Conservation (phyloP, 1,140 invertebrate genomes). For the Aphis craccivora region DNA sequence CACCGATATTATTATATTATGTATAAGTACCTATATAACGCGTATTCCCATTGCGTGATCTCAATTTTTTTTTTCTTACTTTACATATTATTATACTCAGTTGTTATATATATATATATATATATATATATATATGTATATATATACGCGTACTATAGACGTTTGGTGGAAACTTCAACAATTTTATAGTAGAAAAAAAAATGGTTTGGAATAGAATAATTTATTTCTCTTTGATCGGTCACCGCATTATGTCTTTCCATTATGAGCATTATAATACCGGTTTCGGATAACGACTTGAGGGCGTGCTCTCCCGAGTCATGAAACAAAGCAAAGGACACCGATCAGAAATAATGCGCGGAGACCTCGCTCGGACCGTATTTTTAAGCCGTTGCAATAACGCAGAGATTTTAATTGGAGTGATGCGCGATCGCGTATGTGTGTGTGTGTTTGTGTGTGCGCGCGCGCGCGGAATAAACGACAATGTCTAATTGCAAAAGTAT, state of each 20-base stretch:
- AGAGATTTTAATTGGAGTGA: slow-evolving; percentile 40
- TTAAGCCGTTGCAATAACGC: not conserved
- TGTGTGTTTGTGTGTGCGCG: not conserved
- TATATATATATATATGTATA: not conserved
- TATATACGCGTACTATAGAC: not conserved
- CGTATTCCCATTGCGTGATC: not conserved
- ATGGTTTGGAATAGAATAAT: not conserved
- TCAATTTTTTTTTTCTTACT: not conserved
- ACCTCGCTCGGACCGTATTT: not conserved
- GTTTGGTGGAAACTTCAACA: not conserved
- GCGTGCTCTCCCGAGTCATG: slow-evolving; percentile 21
- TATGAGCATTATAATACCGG: slow-evolving; percentile 39
- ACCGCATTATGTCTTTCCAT: not conserved
- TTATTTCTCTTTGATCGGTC: slow-evolving; percentile 31
- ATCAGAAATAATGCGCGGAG: not conserved
- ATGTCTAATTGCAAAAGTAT: not conserved
- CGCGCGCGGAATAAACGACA: not conserved
- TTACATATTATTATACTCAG: not conserved
- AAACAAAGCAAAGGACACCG: slow-evolving; percentile 33
- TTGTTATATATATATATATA: no score
- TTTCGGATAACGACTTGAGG: slow-evolving; percentile 25
- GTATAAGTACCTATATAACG: not conserved
- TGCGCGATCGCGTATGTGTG: not conserved
- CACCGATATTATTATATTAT: not conserved
- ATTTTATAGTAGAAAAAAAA: not conserved